Evolutionary conservation across 2,797 vertebrate species (phyloP).

Genomic region (Myotis findleyi): DNA sequence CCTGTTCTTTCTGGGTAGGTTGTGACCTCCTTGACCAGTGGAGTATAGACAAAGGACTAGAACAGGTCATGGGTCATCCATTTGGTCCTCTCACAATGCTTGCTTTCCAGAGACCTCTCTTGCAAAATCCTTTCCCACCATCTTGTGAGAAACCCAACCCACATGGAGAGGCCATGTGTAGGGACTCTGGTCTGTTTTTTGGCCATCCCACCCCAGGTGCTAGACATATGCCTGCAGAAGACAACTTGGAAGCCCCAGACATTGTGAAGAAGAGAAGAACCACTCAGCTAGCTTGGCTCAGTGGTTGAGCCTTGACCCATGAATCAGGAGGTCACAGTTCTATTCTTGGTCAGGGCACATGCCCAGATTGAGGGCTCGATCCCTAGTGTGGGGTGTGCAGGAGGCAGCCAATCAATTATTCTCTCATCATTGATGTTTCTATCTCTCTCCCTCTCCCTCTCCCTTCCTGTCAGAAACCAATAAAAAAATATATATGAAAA

Average conservation of each 20-base stretch:
- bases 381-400: too few relatives aligned
- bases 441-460: too few relatives aligned
- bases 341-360: too few relatives aligned
- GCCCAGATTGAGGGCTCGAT: too few relatives aligned
- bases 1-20: neutral
- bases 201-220: neutral
- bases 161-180: rapidly evolving
- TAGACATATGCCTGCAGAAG: neutral
- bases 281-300: too few relatives aligned
- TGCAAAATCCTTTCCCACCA: neutral
- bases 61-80: neutral
- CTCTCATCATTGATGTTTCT: too few relatives aligned
- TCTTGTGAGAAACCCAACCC: neutral
- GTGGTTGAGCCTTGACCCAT: too few relatives aligned
- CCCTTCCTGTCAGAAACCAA: too few relatives aligned
- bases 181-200: neutral
- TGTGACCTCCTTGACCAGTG: neutral
- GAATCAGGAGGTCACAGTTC: too few relatives aligned
- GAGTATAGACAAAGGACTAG: neutral
- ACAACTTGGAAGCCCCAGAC: neutral
- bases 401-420: too few relatives aligned
- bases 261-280: neutral
- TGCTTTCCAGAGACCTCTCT: neutral
- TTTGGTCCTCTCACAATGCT: neutral
- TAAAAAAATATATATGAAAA: too few relatives aligned